Conservation (phyloP, 1,140 invertebrate species). For the Polypedilum vanderplanki region DNA sequence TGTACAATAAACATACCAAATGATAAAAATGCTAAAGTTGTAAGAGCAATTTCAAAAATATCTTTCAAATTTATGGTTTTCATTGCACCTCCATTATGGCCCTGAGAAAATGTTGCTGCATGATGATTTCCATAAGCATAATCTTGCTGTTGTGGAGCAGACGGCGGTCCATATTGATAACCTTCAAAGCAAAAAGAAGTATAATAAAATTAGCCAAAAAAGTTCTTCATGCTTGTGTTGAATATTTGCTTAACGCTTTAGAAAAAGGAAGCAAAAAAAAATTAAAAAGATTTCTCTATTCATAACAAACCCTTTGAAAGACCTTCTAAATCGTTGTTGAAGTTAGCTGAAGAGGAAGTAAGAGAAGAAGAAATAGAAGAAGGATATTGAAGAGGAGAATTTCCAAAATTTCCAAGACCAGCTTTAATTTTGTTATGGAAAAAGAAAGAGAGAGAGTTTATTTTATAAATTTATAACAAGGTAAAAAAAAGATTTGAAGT, state of each 20-base stretch:
- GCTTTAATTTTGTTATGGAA: neutral
- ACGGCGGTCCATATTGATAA: constrained; percentile 28
- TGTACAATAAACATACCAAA: constrained; percentile 71
- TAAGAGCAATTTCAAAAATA: constrained; percentile 68
- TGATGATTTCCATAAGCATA: constrained; percentile 37
- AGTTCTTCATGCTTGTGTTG: neutral
- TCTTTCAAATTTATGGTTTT: constrained; percentile 59
- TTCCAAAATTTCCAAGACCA: constrained; percentile 10
- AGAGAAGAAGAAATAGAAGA: neutral
- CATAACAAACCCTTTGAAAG: neutral
- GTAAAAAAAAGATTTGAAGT: neutral
- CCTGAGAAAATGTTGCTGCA: constrained; percentile 33
- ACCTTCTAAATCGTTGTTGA: neutral
- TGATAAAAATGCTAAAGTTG: constrained; percentile 67
- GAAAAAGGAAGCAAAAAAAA: neutral
- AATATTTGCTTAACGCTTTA: neutral
- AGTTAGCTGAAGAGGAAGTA: neutral
- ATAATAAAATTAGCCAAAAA: neutral
- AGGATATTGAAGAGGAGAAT: neutral
- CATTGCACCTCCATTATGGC: constrained; percentile 30
- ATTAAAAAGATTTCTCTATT: neutral
- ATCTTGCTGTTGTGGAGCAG: constrained; percentile 37
- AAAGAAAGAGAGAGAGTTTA: neutral
- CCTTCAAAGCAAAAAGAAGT: constrained; percentile 22
- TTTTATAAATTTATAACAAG: neutral